Evolutionary conservation across 1,140 invertebrate genomes (phyloP), one percentile per base, ranked within the genome.

Genomic region (Camponotus floridanus): DNA sequence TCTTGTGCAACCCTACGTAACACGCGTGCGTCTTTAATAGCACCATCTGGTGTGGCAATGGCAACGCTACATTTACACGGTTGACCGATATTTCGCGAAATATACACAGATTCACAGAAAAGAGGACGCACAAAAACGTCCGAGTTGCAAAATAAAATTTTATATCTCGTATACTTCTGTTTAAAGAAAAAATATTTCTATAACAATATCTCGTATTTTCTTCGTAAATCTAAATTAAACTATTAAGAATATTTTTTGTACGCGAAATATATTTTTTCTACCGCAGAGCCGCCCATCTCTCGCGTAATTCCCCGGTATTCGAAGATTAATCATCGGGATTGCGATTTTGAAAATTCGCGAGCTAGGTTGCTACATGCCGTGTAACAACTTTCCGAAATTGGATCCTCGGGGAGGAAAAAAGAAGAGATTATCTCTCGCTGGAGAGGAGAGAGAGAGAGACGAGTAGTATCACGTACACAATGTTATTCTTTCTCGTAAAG

Each of bases 301-400:
- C 15, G 48, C 55, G 13, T 57, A 39, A 73, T 42, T 26, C 68
- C 33, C 33, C 55, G 39, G 26, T 39, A 45, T 13, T n/a, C 39
- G 79, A 83, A 33, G 68, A 73, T 83, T 73, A 73, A 83, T 83
- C 79, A 74, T 83, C 39, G 2, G 26, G 15, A 26, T 42, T 73
- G 79, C 55, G 67, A 83, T 74, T 83, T 83, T 73, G 18, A 7
- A 61, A 73, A 83, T 73, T 83, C 39, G 51, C 68, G 79, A 73
- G 67, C 15, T 81, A 71, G 78, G 70, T 80, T 61, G 78, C 64
- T 70, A 39, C 78, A 31, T 13, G 21, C n/a, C 48, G 15, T 71
- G 78, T 61, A 73, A 71, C 73, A 83, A 83, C 59, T 73, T 73
- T 73, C 42, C 79, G 55, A 83, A 83, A 83, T 83, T 83, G 79